phyloP scores from a whole-genome alignment of 1,140 invertebrate genomes.

The Varroa destructor region DNA sequence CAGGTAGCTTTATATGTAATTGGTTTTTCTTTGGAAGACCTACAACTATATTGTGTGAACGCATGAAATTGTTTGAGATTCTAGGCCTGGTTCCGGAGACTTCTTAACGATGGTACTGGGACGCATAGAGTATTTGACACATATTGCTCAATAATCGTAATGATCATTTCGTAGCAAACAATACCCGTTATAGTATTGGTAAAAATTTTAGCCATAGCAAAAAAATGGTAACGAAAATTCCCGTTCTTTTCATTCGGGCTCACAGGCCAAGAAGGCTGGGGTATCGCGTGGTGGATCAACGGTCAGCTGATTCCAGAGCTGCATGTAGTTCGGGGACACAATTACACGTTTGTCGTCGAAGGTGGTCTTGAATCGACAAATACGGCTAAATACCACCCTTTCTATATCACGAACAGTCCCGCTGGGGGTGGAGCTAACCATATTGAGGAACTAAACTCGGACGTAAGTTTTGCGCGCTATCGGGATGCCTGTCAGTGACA shows the following conservation, averaged over 20 bases:
- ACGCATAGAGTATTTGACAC: background rate
- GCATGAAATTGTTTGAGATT: background rate
- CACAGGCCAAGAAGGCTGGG: slow-evolving; percentile 75
- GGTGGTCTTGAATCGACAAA: slow-evolving; percentile 62
- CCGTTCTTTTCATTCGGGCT: slow-evolving; percentile 17
- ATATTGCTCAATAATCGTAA: background rate
- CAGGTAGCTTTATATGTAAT: slow-evolving; percentile 32
- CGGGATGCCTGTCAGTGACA: slow-evolving; percentile 2
- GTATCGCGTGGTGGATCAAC: slow-evolving; percentile 88
- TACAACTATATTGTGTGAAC: background rate
- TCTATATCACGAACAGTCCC: slow-evolving; percentile 85
- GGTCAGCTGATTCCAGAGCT: slow-evolving; percentile 82
- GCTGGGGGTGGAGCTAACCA: slow-evolving; percentile 78
- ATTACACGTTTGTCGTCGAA: slow-evolving; percentile 79
- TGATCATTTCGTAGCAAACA: background rate
- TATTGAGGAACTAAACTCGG: slow-evolving; percentile 55
- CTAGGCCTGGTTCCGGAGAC: background rate
- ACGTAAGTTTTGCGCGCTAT: slow-evolving; percentile 29
- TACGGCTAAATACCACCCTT: slow-evolving; percentile 75
- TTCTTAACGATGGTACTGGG: background rate
- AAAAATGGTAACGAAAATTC: background rate
- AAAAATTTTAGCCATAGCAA: background rate
- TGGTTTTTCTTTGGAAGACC: background rate
- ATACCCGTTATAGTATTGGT: background rate
- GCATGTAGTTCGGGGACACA: slow-evolving; percentile 71